These are phyloP conservation scores for Gallinago undulata DNA, from an alignment of 2,113 vertebrate genomes.

Conservation along the genomic window DNA sequence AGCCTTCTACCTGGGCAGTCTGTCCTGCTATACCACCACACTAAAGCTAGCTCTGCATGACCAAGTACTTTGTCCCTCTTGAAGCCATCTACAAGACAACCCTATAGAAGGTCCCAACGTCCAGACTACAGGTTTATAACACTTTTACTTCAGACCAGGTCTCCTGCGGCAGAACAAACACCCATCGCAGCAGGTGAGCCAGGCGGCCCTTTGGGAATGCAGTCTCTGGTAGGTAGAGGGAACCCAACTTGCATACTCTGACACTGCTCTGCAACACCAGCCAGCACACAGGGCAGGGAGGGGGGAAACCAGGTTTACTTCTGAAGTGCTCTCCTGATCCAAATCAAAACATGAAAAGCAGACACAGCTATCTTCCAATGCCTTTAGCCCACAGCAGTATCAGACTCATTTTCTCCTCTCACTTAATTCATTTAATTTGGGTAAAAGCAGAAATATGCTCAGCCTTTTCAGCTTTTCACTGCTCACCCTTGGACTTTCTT, in stretches of 20 bases:
- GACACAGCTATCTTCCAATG: background rate
- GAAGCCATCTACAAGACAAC: background rate
- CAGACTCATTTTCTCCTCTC: background rate
- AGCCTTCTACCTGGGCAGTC: background rate
- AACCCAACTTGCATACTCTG: background rate
- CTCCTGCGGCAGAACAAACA: background rate
- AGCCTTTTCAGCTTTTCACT: background rate
- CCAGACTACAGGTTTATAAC: background rate
- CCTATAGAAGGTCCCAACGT: background rate
- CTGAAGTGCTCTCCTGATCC: background rate
- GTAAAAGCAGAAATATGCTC: background rate
- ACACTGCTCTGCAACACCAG: background rate
- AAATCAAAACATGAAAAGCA: background rate
- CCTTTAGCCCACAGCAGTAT: background rate
- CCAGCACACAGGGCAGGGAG: background rate
- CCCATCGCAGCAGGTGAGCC: background rate
- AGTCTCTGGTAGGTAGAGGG: background rate
- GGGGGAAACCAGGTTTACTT: background rate
- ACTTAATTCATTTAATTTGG: background rate
- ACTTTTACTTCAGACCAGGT: background rate
- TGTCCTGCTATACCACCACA: background rate
- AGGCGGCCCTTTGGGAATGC: background rate
- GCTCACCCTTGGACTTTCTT: background rate
- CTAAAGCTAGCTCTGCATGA: background rate
- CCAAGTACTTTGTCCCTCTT: background rate